Conservation (phyloP, 2,888 invertebrate genomes). For the Hyppa rectilinea region DNA sequence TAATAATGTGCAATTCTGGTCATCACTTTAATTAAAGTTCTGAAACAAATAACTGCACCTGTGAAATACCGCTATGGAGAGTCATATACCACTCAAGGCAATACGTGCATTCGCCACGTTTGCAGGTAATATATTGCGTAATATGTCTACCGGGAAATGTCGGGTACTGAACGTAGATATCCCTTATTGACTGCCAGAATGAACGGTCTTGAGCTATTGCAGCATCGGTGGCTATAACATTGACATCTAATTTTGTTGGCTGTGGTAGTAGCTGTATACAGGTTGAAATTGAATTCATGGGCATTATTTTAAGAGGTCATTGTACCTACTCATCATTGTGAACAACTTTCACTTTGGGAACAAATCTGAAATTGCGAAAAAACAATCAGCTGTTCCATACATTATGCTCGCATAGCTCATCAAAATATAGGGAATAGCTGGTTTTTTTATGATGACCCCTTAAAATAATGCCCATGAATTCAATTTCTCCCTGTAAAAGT, state of each 20-base stretch:
- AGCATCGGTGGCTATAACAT: conserved; percentile 18
- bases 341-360: no score
- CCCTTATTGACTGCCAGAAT: conserved; percentile 46
- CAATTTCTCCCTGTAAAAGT: no score
- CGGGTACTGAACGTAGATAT: conserved; percentile 43
- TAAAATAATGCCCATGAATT: no score
- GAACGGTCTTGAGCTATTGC: conserved; percentile 51
- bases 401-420: no score
- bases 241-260: conserved; percentile 47
- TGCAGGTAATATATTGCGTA: conserved; percentile 50
- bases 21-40: not conserved
- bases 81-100: conserved; percentile 42
- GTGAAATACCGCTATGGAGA: conserved; percentile 26
- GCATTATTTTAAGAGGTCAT: no score
- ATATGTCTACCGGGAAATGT: conserved; percentile 46
- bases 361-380: no score
- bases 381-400: no score
- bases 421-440: no score
- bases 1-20: no score
- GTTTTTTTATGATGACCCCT: no score
- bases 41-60: conserved; percentile 7
- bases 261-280: not conserved
- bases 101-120: conserved; percentile 51
- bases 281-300: no score
- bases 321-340: no score